Base-by-base conservation (phyloP, 2,113 vertebrate genomes). In the Pipa parva region DNA sequence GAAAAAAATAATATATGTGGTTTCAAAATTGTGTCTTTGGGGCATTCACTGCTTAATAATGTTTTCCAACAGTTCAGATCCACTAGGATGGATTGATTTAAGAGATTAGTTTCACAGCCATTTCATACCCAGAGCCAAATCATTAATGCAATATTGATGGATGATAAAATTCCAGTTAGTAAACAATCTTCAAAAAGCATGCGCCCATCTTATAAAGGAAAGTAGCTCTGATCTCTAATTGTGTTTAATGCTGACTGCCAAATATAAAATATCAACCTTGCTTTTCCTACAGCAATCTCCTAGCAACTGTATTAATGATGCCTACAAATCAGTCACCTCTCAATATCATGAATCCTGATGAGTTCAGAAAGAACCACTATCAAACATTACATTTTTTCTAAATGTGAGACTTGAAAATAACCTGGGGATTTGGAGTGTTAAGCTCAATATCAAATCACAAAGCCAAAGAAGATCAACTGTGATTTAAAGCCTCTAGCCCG, bases 311-410 rank as follows among this genome's bases (percentile, higher is more conserved):
- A 22, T 57, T 57, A 77, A 57, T 71, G 46, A 60, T 36, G 69
- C 72, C 50, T 4, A 67, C 0, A 39, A 25, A 59, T 71, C 46
- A 49, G 13, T 49, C 49, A 49, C 1, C 55, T 11, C 28, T 36
- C 20, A 72, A 60, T 70, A 54, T 61, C 13, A 72, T 22, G 2
- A 78, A 64, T 67, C 67, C 60, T 48, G 59, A 27, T 52, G 72
- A 75, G 4, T 18, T 42, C 31, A 10, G 63, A 11, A n/a, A 0
- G 0, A 49, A 48, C 50, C 69, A 72, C 58, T 13, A 58, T 18
- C 33, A 58, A 13, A 46, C 77, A 54, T 25, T 57, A 70, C 22
- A 70, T 70, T 61, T 37, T 39, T 29, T 7, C 20, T 22, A 36
- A 51, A 36, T 31, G 66, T 18, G 18, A 45, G 58, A 26, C 48